Base-by-base conservation (phyloP, 2,113 vertebrate genomes). In the Herpetotheres cachinnans region DNA sequence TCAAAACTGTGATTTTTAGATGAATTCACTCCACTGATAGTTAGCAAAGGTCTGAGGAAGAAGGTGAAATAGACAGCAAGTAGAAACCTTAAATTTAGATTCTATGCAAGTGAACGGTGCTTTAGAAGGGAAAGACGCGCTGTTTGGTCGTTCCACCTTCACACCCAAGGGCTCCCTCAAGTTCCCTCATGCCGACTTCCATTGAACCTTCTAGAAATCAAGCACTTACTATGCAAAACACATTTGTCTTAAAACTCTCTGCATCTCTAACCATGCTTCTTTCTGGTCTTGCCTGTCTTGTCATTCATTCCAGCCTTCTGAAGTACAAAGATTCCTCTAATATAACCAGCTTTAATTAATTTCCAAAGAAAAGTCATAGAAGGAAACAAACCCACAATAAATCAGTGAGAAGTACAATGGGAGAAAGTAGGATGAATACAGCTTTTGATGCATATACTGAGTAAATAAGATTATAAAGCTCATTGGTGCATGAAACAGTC, bases 401-500 rank as follows among this genome's bases (percentile, higher is more conserved):
- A 52, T 24, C 22, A 1, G 0, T 2, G 0, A 21, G 4, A 86
- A 82, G 12, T 67, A 67, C 32, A 78, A 36, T 4, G 24, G 32
- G 5, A 74, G 14, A 65, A 69, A 65, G 5, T 2, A 87, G 7
- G 3, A 66, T n/a, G 34, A 90, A 80, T 14, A n/a, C 13, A 19
- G 6, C 13, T 82, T 91, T 71, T 88, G 34, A 63, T 44, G 10
- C 11, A 17, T 21, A 29, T 27, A 20, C 26, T 13, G 16, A 55
- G 14, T 67, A 82, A 85, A 24, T 13, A 69, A 49, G 11, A 42
- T 8, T 18, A 46, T 59, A 80, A 73, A 84, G 42, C 24, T 56
- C 5, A 26, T 0, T 20, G 22, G n/a, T 18, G 4, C 17, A 18
- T 5, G 1, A 38, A 55, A n/a, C 15, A 42, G 13, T 16, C 20